Base-by-base conservation (phyloP, 2,888 invertebrate genomes). In the Leucophenga montana region DNA sequence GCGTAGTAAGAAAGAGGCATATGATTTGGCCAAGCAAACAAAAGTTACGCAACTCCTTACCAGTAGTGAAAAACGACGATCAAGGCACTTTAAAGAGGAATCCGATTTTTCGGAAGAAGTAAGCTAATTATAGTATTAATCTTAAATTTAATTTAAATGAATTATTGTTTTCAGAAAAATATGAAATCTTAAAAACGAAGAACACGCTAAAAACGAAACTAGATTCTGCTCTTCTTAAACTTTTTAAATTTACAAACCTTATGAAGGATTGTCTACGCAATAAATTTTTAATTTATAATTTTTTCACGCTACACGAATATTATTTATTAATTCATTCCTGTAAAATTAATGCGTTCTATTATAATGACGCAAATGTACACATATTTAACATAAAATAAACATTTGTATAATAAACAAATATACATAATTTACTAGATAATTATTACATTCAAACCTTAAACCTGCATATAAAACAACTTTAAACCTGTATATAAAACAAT, bases 1-100 rank as follows among this genome's bases (percentile, higher is more conserved):
- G 79, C 92, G 98, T 86, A 97, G 97, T 88, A 92, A 97, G 90
- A 97, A 97, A 91, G 97, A 97, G 94, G 96, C 96, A 76, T 91
- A 97, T 90, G 97, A 97, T 91, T 93, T 96, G 87, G 96, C 96
- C 87, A 96, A 96, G 90, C 96, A 96, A 91, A 94, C 96, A 70
- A 95, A 97, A 87, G 94, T 94, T 82, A 92, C 92, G 76, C 93
- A 93, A 88, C 91, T 94, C 77, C 89, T 94, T 80, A 92, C 92
- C 70, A 92, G 91, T 66, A 80, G 91, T 69, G 90, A 90, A 70
- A 88, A 88, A 77, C 85, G 90, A 71, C 89, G 91, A 73, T 90
- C 90, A 68, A 92, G 93, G 71, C 92, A 92, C 82, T 75, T 87
- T 59, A 87, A 86, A 68, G 88, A 88, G 67, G 88, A 88, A 71